Evolutionary conservation across 2,888 invertebrate genomes (phyloP).

Genomic region (Hofmannophila pseudospretella): DNA sequence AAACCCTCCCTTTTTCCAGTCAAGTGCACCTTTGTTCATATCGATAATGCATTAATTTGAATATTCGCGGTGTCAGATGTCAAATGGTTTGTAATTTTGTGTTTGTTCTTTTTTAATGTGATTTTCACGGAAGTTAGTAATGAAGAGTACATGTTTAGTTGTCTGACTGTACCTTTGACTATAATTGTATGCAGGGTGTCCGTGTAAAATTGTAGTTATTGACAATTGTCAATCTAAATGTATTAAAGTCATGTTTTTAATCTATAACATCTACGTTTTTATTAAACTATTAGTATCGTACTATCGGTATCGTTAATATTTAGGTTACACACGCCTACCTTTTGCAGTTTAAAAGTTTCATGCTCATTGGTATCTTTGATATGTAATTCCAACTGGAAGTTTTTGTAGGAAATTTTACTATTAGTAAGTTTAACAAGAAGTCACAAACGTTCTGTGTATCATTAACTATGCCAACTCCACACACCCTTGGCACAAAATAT

Average conservation of each 20-base stretch:
- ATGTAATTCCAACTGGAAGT: too few relatives aligned
- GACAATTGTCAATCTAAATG: too few relatives aligned
- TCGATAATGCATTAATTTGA: constrained; percentile 77
- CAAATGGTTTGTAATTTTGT: constrained; percentile 5
- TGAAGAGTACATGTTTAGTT: constrained; percentile 20
- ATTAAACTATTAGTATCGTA: too few relatives aligned
- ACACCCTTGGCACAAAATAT: constrained; percentile 16
- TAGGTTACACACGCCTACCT: too few relatives aligned
- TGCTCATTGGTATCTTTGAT: too few relatives aligned
- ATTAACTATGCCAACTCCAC: constrained; percentile 7
- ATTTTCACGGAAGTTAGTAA: constrained; percentile 41
- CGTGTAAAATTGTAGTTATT: background rate
- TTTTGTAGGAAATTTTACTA: too few relatives aligned
- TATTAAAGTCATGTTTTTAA: too few relatives aligned
- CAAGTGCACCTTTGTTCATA: constrained; percentile 65
- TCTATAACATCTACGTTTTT: too few relatives aligned
- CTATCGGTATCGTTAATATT: too few relatives aligned
- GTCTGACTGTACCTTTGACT: constrained; percentile 13
- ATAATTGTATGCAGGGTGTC: background rate
- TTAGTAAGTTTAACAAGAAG: too few relatives aligned
- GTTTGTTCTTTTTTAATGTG: background rate
- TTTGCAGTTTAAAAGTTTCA: too few relatives aligned
- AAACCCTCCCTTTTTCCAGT: constrained; percentile 56
- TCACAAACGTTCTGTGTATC: constrained; percentile 1
- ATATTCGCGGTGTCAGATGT: constrained; percentile 55